Base-by-base conservation (phyloP, 2,888 invertebrate genomes). In the Alviniconcha strummeri region DNA sequence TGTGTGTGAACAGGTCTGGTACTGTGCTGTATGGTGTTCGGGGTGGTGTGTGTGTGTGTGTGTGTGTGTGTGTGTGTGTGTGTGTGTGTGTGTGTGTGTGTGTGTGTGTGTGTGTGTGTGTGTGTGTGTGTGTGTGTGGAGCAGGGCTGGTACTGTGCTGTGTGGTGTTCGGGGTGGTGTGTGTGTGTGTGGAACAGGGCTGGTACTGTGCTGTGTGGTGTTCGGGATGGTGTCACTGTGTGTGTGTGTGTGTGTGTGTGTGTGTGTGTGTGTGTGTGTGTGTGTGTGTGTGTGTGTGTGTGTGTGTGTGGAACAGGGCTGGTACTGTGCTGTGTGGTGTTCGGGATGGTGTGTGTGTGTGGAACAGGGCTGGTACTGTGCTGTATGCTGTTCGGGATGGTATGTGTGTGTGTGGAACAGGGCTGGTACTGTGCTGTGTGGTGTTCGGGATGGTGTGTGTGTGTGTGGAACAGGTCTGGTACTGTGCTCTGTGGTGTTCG, bases 321-420 rank as follows among this genome's bases (percentile, higher is more conserved):
- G 36, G 36, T 36, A 36, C 36, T 36, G 36, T 36, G 36, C 36
- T 36, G 36, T 36, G 36, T 36, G 36, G 36, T 36, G 36, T 36
- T 36, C 36, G 36, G 36, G 36, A 36, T 77, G 77, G 2, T n/a
- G 6, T 55, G 74, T 74, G 55, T 55, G 74, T 55, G 36, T 36
- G 36, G 36, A 60, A 60, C 87, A 91, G 91, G 92, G 36, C 75
- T 91, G 52, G 87, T 91, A 0, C 86, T 91, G 54, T 88, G 89
- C n/a, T 88, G 90, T 71, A 81, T 90, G 71, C 79, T 91, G 69
- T 90, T 92, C 82, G 92, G 92, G 4, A 88, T 92, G 11, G 74
- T 54, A n/a, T n/a, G n/a, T n/a, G n/a, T n/a, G n/a, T n/a, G n/a
- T n/a, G n/a, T n/a, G n/a, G n/a, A n/a, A n/a, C n/a, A n/a, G n/a